Conservation (phyloP, 2,113 vertebrate genomes). For the Fregata magnificens region DNA sequence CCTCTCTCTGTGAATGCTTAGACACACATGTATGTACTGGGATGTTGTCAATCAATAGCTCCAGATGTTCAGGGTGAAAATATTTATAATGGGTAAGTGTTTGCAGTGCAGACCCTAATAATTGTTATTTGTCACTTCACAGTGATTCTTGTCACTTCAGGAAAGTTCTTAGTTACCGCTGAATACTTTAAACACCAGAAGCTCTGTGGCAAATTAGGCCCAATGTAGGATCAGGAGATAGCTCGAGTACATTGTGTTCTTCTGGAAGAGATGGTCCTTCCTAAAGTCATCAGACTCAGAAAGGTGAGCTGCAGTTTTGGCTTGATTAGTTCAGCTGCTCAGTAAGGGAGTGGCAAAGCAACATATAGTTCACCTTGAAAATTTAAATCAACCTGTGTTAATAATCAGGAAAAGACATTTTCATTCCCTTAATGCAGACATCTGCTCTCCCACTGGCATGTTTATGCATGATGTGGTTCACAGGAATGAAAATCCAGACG, state of each 20-base stretch:
- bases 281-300: neutral
- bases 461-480: neutral
- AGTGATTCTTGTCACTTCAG: neutral
- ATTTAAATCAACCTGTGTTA: neutral
- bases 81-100: neutral
- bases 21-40: rapidly evolving
- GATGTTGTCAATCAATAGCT: neutral
- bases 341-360: neutral
- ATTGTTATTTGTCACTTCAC: neutral
- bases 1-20: neutral
- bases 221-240: neutral
- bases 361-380: neutral
- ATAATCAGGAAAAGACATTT: neutral
- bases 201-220: neutral
- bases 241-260: neutral
- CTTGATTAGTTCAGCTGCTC: neutral
- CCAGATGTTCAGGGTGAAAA: neutral
- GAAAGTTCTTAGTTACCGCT: neutral
- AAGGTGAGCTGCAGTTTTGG: neutral
- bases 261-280: neutral
- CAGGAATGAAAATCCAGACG: neutral
- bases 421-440: neutral
- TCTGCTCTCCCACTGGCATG: neutral
- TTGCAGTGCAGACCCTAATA: neutral
- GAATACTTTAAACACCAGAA: neutral